Base-by-base conservation (phyloP, 2,113 vertebrate genomes). In the Oncorhynchus mykiss region DNA sequence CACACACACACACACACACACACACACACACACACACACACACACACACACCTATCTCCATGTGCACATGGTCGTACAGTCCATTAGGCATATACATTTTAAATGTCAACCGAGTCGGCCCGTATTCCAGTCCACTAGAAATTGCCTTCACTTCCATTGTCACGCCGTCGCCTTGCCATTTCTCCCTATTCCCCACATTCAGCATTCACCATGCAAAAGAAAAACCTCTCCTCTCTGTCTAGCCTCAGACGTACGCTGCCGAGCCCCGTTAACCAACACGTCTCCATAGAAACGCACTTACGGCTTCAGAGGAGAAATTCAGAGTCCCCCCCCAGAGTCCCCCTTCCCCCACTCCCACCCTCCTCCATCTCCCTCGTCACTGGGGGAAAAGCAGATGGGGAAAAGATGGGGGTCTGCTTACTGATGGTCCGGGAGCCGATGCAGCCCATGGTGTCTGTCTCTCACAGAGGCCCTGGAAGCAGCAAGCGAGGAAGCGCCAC, bases 361-460 rank as follows among this genome's bases (percentile, higher is more conserved):
- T 73, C 72, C 54, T 75, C 27, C 64, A 67, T 25, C 71, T 76
- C 75, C 48, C 76, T 70, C 49, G 1, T 31, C 24, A 49, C 71
- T 60, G 22, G 70, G 57, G 68, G 51, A 22, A 74, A 72, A 74
- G 79, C 81, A 76, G 48, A 70, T 49, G 22, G 65, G 59, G 59
- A 76, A 76, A 64, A 69, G 18, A 67, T 11, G 67, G 67, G 2
- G 2, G 80, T 13, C 79, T 70, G 80, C 92, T 94, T 92, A 94
- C 93, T 89, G 88, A 94, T 93, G 31, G 90, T 92, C 84, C 93
- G 88, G 91, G 93, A 94, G 91, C 93, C 93, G 54, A 94, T 93
- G 82, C 93, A 94, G 91, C 93, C 93, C 93, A 94, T 94, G 90
- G 71, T 91, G 89, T 90, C 87, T 91, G 84, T 90, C 86, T 91